Base-by-base conservation (phyloP, 2,888 invertebrate genomes). In the Leucoptera coffeella region DNA sequence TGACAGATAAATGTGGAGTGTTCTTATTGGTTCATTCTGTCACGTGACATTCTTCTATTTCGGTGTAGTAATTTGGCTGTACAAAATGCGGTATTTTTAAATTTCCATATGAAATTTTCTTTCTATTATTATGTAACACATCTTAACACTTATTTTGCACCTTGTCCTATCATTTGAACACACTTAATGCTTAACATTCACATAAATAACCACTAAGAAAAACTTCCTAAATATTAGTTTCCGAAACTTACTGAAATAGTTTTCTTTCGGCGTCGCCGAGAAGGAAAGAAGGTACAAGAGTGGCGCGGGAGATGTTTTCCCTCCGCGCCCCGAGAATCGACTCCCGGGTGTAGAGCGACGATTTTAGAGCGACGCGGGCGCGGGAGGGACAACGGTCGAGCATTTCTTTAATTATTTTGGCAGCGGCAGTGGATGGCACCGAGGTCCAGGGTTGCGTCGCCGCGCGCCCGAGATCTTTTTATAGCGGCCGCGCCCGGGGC, bases 361-460 rank as follows among this genome's bases (percentile, higher is more conserved):
- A 52, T 67, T 69, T 65, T 69, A 69, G 69, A 61, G 67, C 71
- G 69, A 72, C 69, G 73, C 74, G 73, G 71, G 74, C 71, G 74
- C 73, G 57, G 67, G 74, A 74, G 73, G 67, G 61, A 67, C 73
- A 73, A 71, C 55, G 59, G 65, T 54, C 69, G 71, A 73, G 73
- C 75, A 75, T 78, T 80, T 75, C 79, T 77, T 78, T 79, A 80
- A 81, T 81, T 78, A 80, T 81, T 82, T 82, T 81, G 81, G 81
- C 81, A 82, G 75, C 74, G 73, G 71, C 67, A 69, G 67, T 57
- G 59, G 65, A 59, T 69, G 67, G 71, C 65, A 65, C 59, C 72
- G 69, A 69, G 71, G 71, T 69, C 67, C 65, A 56, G 56, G 60
- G 67, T 67, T 67, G 65, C 61, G 50, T 56, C 47, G 52, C 50